A percentile compares a stretch with the other conserved stretches of the same genome.
Conservation (phyloP, 1,140 invertebrate species). For the Parasteatoda tepidariorum region DNA sequence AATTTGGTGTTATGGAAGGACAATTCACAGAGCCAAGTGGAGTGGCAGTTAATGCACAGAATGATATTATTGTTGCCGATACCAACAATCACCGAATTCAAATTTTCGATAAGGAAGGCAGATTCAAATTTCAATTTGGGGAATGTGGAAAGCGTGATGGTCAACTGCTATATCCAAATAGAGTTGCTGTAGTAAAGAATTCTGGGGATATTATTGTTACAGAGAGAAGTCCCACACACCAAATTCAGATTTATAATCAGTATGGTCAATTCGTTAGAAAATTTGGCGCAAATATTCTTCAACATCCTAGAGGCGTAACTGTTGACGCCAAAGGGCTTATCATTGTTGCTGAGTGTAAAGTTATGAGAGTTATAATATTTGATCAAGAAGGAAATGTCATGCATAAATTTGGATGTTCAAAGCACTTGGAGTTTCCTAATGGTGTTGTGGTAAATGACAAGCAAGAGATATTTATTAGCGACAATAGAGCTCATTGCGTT, state of each 20-base stretch:
- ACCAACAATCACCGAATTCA: constrained; percentile 99
- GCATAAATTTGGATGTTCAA: constrained; percentile 89
- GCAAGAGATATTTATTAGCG: constrained; percentile 99
- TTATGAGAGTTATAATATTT: constrained; percentile 99
- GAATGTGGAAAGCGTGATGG: constrained; percentile 94
- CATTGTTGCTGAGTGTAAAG: constrained; percentile 99
- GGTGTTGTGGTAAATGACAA: constrained; percentile 77
- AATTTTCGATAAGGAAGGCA: constrained; percentile 98
- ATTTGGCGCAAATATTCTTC: constrained; percentile 98
- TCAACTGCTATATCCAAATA: constrained; percentile 96
- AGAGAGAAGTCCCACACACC: constrained; percentile 93
- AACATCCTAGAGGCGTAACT: constrained; percentile 96
- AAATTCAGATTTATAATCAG: constrained; percentile 99
- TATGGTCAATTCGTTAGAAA: constrained; percentile 99
- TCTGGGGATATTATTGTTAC: constrained; percentile 99
- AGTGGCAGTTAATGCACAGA: constrained; percentile 98
- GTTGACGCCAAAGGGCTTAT: constrained; percentile 98
- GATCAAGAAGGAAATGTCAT: constrained; percentile 96
- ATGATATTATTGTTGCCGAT: constrained; percentile 99
- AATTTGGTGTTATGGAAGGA: constrained; percentile 98
- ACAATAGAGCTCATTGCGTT: constrained; percentile 98
- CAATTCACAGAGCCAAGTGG: constrained; percentile 99
- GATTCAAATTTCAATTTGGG: constrained; percentile 99
- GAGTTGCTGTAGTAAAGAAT: constrained; percentile 95
- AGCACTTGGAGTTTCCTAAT: constrained; percentile 74